Conservation (phyloP, 2,113 vertebrate species). For the Sus scrofa region DNA sequence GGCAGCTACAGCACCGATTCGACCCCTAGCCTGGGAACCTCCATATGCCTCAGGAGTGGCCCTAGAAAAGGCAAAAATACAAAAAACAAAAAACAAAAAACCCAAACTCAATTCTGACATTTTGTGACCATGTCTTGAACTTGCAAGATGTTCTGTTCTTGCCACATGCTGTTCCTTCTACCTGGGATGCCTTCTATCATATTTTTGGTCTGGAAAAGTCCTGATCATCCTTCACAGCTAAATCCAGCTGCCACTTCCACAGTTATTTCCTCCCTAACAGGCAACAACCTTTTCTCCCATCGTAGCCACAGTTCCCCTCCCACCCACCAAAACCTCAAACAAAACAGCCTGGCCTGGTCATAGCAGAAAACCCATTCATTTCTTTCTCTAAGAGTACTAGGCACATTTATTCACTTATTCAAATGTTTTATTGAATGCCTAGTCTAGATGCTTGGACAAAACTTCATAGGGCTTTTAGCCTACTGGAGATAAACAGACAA, state of each 20-base stretch:
- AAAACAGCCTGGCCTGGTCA: not conserved
- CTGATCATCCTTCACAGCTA: not conserved
- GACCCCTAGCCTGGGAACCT: too few relatives aligned
- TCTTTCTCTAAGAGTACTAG: not conserved
- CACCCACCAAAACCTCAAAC: not conserved
- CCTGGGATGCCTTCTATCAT: not conserved
- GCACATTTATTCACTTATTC: not conserved
- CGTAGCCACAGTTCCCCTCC: not conserved
- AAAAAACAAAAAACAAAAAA: too few relatives aligned
- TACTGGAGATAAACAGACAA: not conserved
- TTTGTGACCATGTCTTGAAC: not conserved
- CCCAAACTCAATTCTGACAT: not conserved
- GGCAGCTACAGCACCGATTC: too few relatives aligned
- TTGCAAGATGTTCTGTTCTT: not conserved
- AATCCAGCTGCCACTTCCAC: not conserved
- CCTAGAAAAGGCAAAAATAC: too few relatives aligned
- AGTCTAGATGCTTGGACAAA: not conserved
- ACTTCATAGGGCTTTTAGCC: not conserved
- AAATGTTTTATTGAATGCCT: slow-evolving; percentile 7
- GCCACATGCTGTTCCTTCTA: not conserved
- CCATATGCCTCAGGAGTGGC: too few relatives aligned
- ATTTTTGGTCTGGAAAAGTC: slow-evolving; percentile 5
- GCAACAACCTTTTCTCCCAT: not conserved
- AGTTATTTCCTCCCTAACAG: not conserved
- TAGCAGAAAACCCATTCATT: not conserved